phyloP scores from a whole-genome alignment of 2,888 invertebrate genomes.

The Phrixothrix hirtus region DNA sequence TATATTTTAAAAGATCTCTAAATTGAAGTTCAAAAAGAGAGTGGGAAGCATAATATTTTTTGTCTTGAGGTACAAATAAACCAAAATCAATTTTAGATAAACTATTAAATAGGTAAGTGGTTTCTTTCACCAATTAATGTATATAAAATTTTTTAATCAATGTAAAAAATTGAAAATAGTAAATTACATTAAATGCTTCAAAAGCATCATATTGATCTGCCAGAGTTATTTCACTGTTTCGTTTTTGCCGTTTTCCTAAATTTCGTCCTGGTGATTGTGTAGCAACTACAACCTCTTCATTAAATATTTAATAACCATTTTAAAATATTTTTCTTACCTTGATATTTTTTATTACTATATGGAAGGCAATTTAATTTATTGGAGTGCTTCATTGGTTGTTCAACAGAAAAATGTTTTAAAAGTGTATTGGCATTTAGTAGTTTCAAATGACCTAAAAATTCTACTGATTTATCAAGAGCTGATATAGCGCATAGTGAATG shows the following conservation, averaged over 20 bases:
- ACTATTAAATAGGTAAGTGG: no score
- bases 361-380: constrained; percentile 36
- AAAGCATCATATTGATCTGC: constrained; percentile 48
- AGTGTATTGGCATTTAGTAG: constrained; percentile 38
- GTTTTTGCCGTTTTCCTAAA: constrained; percentile 34
- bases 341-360: constrained; percentile 35
- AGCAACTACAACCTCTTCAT: background rate
- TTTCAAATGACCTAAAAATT: constrained; percentile 49
- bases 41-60: background rate
- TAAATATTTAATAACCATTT: background rate
- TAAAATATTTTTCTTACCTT: constrained; percentile 28
- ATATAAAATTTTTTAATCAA: no score
- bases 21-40: background rate
- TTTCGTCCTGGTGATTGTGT: constrained; percentile 27
- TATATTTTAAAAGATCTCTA: background rate
- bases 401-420: constrained; percentile 40
- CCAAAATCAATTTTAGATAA: no score
- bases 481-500: constrained; percentile 63
- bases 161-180: no score
- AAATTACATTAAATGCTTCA: constrained; percentile 49
- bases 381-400: constrained; percentile 34
- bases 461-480: constrained; percentile 62
- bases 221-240: constrained; percentile 41
- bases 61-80: no score
- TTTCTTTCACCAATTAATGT: no score